Conservation (phyloP, 2,797 vertebrate genomes). For the Saxicola maurus region DNA sequence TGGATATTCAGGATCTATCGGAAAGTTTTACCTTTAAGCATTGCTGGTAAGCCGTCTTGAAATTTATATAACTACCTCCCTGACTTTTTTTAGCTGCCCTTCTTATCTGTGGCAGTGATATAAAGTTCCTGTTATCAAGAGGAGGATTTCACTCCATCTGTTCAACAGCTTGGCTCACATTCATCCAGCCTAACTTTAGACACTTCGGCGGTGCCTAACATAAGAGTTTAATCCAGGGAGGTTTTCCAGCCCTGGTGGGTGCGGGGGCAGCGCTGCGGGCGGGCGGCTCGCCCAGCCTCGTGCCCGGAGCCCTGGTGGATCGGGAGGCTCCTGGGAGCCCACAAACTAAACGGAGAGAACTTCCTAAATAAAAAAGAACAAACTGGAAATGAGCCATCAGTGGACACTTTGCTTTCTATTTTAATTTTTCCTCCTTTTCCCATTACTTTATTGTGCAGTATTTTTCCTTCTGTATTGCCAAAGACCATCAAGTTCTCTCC, state of each 20-base stretch:
- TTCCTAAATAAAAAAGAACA: not conserved
- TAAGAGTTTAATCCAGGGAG: conserved; percentile 25
- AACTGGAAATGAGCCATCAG: not conserved
- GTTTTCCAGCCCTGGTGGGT: not conserved
- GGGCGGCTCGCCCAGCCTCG: accelerated
- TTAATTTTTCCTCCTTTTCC: not conserved
- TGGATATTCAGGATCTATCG: not conserved
- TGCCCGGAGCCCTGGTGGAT: not conserved
- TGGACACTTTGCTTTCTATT: not conserved
- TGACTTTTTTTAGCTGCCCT: conserved; percentile 62
- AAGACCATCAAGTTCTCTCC: not conserved
- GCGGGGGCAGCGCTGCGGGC: accelerated
- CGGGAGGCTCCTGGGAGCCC: not conserved
- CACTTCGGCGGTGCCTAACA: conserved; percentile 5
- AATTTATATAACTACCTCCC: conserved; percentile 47
- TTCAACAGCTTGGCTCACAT: conserved; percentile 53
- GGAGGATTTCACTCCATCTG: conserved; percentile 65
- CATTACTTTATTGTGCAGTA: not conserved
- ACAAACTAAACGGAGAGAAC: too few species aligned
- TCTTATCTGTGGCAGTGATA: conserved; percentile 55
- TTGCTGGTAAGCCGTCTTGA: conserved; percentile 15
- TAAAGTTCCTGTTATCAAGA: conserved; percentile 61
- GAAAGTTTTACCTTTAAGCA: conserved; percentile 32
- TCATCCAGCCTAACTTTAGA: conserved; percentile 66
- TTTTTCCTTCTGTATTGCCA: not conserved